phyloP scores from a whole-genome alignment of 1,140 invertebrate species.

The Pseudobourletiella spinata region DNA sequence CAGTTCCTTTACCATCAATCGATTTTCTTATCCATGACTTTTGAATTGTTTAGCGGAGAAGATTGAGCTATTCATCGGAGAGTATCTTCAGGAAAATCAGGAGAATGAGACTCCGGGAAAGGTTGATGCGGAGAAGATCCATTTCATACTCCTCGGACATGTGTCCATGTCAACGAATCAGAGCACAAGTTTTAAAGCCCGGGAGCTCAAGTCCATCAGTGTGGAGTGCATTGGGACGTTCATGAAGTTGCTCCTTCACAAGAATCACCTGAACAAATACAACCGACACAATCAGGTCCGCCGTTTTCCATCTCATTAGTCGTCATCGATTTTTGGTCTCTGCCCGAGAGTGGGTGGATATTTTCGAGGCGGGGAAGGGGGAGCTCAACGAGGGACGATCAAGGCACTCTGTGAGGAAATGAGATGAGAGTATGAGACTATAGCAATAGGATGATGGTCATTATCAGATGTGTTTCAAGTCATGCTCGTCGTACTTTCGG shows the following conservation, averaged over 20 bases:
- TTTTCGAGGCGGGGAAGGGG: too few species aligned
- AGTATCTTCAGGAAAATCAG: conserved; percentile 19
- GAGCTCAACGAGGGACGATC: too few species aligned
- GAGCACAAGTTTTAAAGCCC: conserved; percentile 66
- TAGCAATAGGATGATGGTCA: too few species aligned
- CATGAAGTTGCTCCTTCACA: conserved; percentile 72
- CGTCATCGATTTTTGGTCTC: too few species aligned
- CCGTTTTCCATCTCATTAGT: conserved; percentile 22
- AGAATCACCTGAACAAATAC: conserved; percentile 63
- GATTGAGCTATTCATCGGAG: conserved; percentile 38
- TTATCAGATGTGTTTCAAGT: too few species aligned
- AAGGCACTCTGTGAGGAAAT: too few species aligned
- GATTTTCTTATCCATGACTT: too few species aligned
- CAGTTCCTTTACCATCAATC: too few species aligned
- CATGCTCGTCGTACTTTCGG: too few species aligned
- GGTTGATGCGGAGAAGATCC: conserved; percentile 40
- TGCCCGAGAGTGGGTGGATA: too few species aligned
- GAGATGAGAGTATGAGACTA: too few species aligned
- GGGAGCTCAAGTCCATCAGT: conserved; percentile 76
- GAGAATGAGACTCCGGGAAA: conserved; percentile 38
- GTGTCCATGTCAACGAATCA: conserved; percentile 72
- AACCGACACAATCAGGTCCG: conserved; percentile 72
- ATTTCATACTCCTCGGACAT: conserved; percentile 66
- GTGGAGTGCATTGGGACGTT: conserved; percentile 64
- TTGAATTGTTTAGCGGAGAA: too few species aligned